Percentiles rank a stretch among this genome's conserved stretches.
These are phyloP conservation scores for Muscidifurax raptorellus DNA, from an alignment of 1,140 invertebrate genomes.

Conservation along the genomic window DNA sequence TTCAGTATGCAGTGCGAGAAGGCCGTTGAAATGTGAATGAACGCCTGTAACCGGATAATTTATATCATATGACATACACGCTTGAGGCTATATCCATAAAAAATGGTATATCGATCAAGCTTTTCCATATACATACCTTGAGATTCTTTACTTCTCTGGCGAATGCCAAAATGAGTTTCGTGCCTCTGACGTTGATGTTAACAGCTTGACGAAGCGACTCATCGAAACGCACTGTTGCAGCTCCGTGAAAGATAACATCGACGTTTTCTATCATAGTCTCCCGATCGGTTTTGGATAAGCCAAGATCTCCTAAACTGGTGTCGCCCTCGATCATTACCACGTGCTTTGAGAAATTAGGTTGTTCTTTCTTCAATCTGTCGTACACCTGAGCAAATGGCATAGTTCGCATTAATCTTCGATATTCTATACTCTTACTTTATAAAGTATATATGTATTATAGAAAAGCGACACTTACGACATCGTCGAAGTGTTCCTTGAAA, in stretches of 20 bases:
- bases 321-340: conserved; percentile 80
- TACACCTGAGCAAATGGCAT: conserved; percentile 72
- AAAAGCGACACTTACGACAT: conserved; percentile 72
- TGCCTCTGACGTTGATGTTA: conserved; percentile 79
- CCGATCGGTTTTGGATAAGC: conserved; percentile 76
- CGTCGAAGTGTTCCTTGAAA: conserved; percentile 77
- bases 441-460: conserved; percentile 6
- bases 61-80: background rate
- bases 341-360: conserved; percentile 74
- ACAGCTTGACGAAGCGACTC: conserved; percentile 83
- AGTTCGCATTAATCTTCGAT: background rate
- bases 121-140: conserved; percentile 72
- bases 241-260: conserved; percentile 89
- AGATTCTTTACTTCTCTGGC: conserved; percentile 81
- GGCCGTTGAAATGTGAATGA: conserved; percentile 80
- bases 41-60: conserved; percentile 59
- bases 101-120: too few relatives aligned
- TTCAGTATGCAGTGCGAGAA: conserved; percentile 80
- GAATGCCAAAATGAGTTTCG: conserved; percentile 78
- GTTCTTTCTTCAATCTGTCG: conserved; percentile 70
- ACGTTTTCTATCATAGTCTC: conserved; percentile 72
- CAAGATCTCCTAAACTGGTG: conserved; percentile 76
- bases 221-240: conserved; percentile 93
- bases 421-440: background rate
- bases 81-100: background rate